These are phyloP conservation scores for Latrodectus elegans DNA, from an alignment of 2,888 invertebrate genomes.

Conservation along the genomic window DNA sequence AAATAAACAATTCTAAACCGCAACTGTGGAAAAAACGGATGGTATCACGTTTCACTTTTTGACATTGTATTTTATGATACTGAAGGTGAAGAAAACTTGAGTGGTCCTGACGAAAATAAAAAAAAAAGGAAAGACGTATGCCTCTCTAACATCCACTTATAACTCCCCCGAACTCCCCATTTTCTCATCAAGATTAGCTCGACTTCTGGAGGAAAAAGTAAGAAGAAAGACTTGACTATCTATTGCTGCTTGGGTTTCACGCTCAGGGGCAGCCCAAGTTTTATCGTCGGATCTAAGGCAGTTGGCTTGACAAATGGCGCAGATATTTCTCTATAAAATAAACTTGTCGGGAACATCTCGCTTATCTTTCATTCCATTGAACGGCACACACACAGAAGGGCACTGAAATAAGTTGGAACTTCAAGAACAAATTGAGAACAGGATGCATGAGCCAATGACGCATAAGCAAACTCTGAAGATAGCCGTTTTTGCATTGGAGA, in stretches of 20 bases:
- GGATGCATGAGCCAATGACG: not conserved
- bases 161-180: not conserved
- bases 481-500: not conserved
- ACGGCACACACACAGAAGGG: not conserved
- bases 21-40: too few relatives aligned
- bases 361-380: not conserved
- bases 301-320: not conserved
- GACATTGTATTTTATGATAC: too few relatives aligned
- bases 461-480: not conserved
- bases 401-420: not conserved
- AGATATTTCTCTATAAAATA: not conserved
- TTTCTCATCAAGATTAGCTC: slow-evolving; percentile 3
- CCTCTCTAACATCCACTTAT: not conserved
- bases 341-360: not conserved
- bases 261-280: not conserved
- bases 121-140: too few relatives aligned
- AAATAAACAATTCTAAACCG: too few relatives aligned
- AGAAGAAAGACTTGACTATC: not conserved
- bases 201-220: not conserved
- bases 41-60: too few relatives aligned
- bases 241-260: not conserved
- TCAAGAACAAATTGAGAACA: not conserved
- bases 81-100: too few relatives aligned
- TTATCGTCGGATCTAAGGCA: slow-evolving; percentile 2
- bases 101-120: too few relatives aligned